Base-by-base conservation (phyloP, 2,113 vertebrate genomes). In the Prionailurus viverrinus region DNA sequence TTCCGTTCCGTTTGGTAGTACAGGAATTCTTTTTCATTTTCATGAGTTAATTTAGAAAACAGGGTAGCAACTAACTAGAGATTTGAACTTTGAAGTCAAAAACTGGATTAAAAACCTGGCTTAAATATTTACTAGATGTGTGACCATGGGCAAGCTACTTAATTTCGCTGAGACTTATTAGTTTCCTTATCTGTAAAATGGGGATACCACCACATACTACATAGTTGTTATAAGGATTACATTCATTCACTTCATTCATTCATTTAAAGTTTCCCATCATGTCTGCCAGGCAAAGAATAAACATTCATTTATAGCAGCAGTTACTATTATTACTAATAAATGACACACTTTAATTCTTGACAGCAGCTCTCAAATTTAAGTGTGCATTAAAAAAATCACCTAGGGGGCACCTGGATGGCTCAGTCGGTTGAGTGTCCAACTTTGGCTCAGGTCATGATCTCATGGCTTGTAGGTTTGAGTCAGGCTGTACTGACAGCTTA, bases 341-440 rank as follows among this genome's bases (percentile, higher is more conserved):
- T n/a, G 89, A 16, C 8, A 90, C 21, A 90, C 78, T 89, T 91
- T 71, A 79, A 86, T n/a, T 80, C 89, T 55, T 91, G 31, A 85
- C 18, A 86, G 39, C 5, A 88, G 33, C 71, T 86, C 81, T 73
- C 89, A 94, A 63, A 94, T 71, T 81, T 63, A 73, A 87, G 14
- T 51, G 31, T 73, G 5, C 65, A 31, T 73, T 33, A 89, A 94
- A 89, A 94, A 89, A 48, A 45, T 39, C 76, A 73, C 36, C 53
- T 39, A 68, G 76, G 71, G 53, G 45, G 45, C 45, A 45, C 45
- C 45, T 45, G 45, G 45, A 45, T 45, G 45, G 45, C 45, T 45
- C 45, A 45, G 45, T 45, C 1, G 45, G 8, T 45, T 45, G 45
- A 45, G 45, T 45, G 45, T 45, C 45, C 45, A 45, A 45, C 8